These are phyloP conservation scores for Scaptomyza hsui DNA, from an alignment of 1,140 invertebrate genomes.

Conservation along the genomic window DNA sequence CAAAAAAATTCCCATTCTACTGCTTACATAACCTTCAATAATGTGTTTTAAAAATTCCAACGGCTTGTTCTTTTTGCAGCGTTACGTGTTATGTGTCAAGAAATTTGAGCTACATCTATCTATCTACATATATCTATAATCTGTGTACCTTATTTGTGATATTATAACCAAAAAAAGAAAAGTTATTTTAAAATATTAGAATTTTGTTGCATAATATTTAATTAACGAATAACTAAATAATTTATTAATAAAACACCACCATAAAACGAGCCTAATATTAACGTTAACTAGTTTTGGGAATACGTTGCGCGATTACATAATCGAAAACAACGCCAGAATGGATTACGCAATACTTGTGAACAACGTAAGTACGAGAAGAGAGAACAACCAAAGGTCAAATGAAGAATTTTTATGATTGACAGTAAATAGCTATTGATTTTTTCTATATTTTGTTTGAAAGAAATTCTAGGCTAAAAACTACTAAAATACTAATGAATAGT, in stretches of 20 bases:
- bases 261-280: neutral
- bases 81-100: constrained; percentile 58
- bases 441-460: neutral
- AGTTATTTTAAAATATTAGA: constrained; percentile 49
- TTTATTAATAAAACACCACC: constrained; percentile 28
- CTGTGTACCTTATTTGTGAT: constrained; percentile 82
- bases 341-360: constrained; percentile 65
- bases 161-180: constrained; percentile 63
- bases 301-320: constrained; percentile 56
- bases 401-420: neutral
- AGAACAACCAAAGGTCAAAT: constrained; percentile 48
- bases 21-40: neutral
- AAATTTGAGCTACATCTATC: constrained; percentile 44
- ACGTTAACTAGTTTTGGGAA: constrained; percentile 31
- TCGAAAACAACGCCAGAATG: constrained; percentile 48
- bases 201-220: constrained; percentile 40
- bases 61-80: constrained; percentile 35
- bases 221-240: constrained; percentile 38
- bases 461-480: neutral
- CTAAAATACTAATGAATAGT: neutral
- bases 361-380: constrained; percentile 56
- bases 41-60: constrained; percentile 1
- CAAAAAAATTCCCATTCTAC: neutral
- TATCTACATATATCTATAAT: constrained; percentile 60
- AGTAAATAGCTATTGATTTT: constrained; percentile 15